Conservation (phyloP, 2,113 vertebrate genomes). For the Peromyscus maniculatus region DNA sequence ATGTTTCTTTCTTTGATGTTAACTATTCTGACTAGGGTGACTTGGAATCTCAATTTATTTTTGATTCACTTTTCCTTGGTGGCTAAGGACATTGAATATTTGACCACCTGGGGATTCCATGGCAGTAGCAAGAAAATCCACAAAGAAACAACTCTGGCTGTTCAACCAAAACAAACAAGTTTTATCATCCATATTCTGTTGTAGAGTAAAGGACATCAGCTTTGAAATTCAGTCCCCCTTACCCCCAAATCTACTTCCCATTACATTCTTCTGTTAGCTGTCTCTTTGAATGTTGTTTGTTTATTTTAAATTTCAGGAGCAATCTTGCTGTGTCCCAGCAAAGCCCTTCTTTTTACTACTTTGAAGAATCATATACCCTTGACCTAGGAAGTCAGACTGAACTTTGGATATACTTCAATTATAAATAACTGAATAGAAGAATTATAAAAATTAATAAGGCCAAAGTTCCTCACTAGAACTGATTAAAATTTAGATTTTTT, state of each 20-base stretch:
- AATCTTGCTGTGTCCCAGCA: slow-evolving; percentile 62
- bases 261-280: slow-evolving; percentile 45
- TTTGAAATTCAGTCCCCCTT: slow-evolving; percentile 49
- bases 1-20: not conserved
- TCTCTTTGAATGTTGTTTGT: slow-evolving; percentile 23
- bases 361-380: slow-evolving; percentile 68
- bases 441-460: slow-evolving; percentile 54
- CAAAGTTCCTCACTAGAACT: slow-evolving; percentile 41
- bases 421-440: slow-evolving; percentile 40
- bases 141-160: not conserved
- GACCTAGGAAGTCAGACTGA: slow-evolving; percentile 60
- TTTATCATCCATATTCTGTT: not conserved
- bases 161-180: slow-evolving; percentile 1
- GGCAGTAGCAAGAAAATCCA: not conserved
- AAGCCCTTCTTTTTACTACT: slow-evolving; percentile 34
- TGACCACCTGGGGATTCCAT: not conserved
- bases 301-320: slow-evolving; percentile 62
- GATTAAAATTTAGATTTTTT: slow-evolving; percentile 46
- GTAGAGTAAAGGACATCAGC: not conserved
- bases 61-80: not conserved
- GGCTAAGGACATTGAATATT: not conserved
- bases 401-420: slow-evolving; percentile 4
- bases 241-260: not conserved
- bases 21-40: not conserved
- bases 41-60: not conserved